Evolutionary conservation across 1,140 invertebrate genomes (phyloP).

Genomic region (Orius insidiosus): DNA sequence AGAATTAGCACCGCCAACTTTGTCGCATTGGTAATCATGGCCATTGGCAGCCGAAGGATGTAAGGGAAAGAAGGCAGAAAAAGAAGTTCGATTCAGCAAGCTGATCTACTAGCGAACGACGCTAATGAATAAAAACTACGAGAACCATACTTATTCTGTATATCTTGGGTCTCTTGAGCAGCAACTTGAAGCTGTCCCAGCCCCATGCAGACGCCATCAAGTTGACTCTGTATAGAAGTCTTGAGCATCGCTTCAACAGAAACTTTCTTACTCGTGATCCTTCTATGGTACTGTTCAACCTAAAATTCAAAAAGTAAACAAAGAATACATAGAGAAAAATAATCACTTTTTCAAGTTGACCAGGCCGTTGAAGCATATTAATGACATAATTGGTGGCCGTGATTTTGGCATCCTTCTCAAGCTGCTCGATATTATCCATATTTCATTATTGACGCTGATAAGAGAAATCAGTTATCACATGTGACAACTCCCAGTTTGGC

Average conservation of each 20-base stretch:
- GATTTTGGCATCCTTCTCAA: conserved; percentile 68
- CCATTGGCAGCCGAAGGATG: too few species aligned
- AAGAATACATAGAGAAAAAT: background rate
- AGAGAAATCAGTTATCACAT: too few species aligned
- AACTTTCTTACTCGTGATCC: conserved; percentile 67
- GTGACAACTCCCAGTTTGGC: too few species aligned
- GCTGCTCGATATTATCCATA: conserved; percentile 31
- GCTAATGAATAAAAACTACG: too few species aligned
- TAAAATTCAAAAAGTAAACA: conserved; percentile 24
- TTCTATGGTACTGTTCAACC: conserved; percentile 66
- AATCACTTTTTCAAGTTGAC: conserved; percentile 83
- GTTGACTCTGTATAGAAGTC: conserved; percentile 94
- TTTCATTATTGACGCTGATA: too few species aligned
- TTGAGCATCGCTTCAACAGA: conserved; percentile 96
- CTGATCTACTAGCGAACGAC: too few species aligned
- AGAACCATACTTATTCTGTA: conserved; percentile 31
- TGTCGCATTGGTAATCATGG: too few species aligned
- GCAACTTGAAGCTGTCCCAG: conserved; percentile 76
- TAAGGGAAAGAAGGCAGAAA: too few species aligned
- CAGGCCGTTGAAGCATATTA: conserved; percentile 84
- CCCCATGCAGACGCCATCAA: conserved; percentile 88
- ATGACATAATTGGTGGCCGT: conserved; percentile 79
- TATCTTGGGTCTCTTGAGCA: conserved; percentile 57
- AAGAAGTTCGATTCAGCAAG: too few species aligned
- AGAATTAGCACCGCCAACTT: too few species aligned